These are phyloP conservation scores for Ochropleura leucogaster DNA, from an alignment of 2,888 invertebrate genomes.

Conservation along the genomic window DNA sequence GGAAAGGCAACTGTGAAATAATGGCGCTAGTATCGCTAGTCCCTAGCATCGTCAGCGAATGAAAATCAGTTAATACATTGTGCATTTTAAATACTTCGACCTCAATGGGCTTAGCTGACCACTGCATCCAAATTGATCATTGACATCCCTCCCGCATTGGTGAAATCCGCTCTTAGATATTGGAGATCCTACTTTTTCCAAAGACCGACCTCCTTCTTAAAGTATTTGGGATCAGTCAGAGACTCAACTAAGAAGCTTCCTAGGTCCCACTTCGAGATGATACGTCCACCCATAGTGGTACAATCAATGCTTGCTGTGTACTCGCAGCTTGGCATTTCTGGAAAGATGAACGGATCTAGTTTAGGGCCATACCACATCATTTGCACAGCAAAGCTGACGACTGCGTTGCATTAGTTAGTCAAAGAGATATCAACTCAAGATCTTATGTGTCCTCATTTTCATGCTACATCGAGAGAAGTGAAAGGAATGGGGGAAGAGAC, in stretches of 20 bases:
- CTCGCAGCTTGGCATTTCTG: slow-evolving; percentile 92
- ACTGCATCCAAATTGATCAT: no score
- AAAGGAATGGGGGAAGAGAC: not conserved
- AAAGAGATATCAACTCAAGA: not conserved
- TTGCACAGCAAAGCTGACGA: not conserved
- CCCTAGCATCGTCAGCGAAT: not conserved
- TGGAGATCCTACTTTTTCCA: slow-evolving; percentile 71
- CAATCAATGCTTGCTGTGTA: slow-evolving; percentile 91
- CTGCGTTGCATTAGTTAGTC: not conserved
- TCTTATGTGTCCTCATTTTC: not conserved
- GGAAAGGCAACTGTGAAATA: not conserved
- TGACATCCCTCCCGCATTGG: not conserved
- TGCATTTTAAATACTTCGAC: not conserved
- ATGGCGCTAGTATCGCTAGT: not conserved
- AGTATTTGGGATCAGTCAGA: slow-evolving; percentile 93
- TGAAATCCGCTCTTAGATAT: not conserved
- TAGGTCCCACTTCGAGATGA: slow-evolving; percentile 94
- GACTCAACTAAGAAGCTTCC: slow-evolving; percentile 94
- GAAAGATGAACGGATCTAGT: slow-evolving; percentile 50
- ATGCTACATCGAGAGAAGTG: not conserved
- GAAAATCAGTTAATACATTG: not conserved
- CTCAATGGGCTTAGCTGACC: not conserved
- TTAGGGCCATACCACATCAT: not conserved
- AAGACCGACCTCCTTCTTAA: slow-evolving; percentile 84
- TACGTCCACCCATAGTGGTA: slow-evolving; percentile 92